Conservation (phyloP, 2,113 vertebrate genomes). For the Prunella himalayana region DNA sequence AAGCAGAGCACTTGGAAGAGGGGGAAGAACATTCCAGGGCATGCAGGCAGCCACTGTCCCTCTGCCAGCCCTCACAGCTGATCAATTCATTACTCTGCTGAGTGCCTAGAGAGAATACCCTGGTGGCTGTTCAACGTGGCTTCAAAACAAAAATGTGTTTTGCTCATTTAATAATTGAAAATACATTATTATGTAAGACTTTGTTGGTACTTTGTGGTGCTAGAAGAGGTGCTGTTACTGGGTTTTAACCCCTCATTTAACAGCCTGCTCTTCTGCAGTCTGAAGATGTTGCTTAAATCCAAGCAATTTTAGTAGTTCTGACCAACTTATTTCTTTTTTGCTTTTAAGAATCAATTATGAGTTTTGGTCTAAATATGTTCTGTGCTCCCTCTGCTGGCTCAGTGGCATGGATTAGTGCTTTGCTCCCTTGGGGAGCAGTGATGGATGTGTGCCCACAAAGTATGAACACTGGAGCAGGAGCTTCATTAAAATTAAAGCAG, state of each 20-base stretch:
- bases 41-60: neutral
- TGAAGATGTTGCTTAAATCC: neutral
- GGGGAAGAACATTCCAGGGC: neutral
- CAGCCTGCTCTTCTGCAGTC: neutral
- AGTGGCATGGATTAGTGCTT: neutral
- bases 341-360: neutral
- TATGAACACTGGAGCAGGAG: neutral
- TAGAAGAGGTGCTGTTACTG: neutral
- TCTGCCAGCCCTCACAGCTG: neutral
- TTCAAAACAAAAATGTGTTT: conserved; percentile 47
- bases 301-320: neutral
- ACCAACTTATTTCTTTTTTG: neutral
- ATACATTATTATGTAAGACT: neutral
- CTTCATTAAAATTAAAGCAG: neutral
- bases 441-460: neutral
- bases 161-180: conserved; percentile 51
- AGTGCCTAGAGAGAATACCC: conserved; percentile 33
- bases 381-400: conserved; percentile 51
- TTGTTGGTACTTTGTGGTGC: neutral
- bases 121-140: neutral
- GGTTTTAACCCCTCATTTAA: neutral
- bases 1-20: neutral
- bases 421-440: neutral
- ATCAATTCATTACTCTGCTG: conserved; percentile 47
- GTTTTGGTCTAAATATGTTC: neutral